These are phyloP conservation scores for Amblyjoppa fuscipennis DNA, from an alignment of 2,888 invertebrate genomes.

Conservation along the genomic window DNA sequence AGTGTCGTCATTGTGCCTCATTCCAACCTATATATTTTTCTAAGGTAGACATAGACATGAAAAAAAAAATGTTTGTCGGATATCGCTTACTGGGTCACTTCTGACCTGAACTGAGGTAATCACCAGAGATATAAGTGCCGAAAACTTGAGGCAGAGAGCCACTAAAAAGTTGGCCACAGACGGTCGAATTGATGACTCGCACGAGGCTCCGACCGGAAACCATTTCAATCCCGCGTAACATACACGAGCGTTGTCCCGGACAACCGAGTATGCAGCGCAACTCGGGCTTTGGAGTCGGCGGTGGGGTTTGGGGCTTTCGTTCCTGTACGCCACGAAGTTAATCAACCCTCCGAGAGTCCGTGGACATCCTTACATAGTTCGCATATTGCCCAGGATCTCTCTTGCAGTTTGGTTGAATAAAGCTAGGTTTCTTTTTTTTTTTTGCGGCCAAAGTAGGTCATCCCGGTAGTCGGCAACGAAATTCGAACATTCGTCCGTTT, in stretches of 20 bases:
- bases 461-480: neutral
- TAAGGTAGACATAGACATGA: neutral
- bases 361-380: constrained; percentile 67
- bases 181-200: constrained; percentile 29
- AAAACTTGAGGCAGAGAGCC: constrained; percentile 14
- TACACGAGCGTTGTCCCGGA: constrained; percentile 39
- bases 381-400: constrained; percentile 70
- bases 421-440: neutral
- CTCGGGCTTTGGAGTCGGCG: neutral
- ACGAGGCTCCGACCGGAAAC: constrained; percentile 6
- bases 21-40: neutral
- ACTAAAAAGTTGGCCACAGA: constrained; percentile 21
- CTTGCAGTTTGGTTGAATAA: constrained; percentile 10
- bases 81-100: neutral
- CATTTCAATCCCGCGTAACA: constrained; percentile 50
- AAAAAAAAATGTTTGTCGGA: neutral
- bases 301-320: neutral
- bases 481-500: neutral
- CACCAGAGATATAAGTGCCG: neutral
- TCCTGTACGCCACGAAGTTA: constrained; percentile 68
- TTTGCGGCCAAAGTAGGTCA: neutral
- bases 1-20: too few species aligned
- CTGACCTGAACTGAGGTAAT: neutral
- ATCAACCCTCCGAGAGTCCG: constrained; percentile 71
- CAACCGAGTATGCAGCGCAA: constrained; percentile 68